phyloP scores from a whole-genome alignment of 2,888 invertebrate species.

The Dyspetes luteomarginatus region DNA sequence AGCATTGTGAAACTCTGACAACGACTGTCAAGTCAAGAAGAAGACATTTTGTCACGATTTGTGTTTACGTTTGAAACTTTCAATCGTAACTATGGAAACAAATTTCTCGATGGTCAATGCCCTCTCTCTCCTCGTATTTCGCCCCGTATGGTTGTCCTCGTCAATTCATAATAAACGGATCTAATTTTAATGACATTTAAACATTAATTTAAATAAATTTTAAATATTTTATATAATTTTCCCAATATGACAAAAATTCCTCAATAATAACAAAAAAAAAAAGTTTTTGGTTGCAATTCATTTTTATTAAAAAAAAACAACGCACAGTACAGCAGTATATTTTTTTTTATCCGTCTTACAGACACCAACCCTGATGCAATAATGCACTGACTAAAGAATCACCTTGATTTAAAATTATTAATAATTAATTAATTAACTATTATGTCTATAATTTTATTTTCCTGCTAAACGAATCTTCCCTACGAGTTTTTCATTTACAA shows the following conservation, averaged over 20 bases:
- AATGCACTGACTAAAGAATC: slow-evolving; percentile 22
- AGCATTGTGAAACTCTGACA: slow-evolving; percentile 48
- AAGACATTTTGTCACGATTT: not conserved
- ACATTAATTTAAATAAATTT: not conserved
- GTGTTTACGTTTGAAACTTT: slow-evolving; percentile 52
- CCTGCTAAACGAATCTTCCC: not conserved
- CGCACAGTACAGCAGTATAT: slow-evolving; percentile 49
- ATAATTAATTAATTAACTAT: not conserved
- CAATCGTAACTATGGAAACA: slow-evolving; percentile 48
- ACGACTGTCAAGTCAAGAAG: slow-evolving; percentile 61
- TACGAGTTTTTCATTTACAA: not conserved
- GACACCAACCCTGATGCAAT: no score
- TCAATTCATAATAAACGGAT: not conserved
- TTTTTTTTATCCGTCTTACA: slow-evolving; percentile 24
- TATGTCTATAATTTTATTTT: slow-evolving; percentile 9
- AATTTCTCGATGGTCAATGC: slow-evolving; percentile 58
- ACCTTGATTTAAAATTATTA: no score
- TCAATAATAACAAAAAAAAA: no score
- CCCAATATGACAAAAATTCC: no score
- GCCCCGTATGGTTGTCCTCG: not conserved
- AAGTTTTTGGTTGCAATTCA: slow-evolving; percentile 8
- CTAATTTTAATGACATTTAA: not conserved
- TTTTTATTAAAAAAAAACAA: slow-evolving; percentile 33
- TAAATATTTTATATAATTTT: not conserved
- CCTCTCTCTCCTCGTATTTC: slow-evolving; percentile 9